These are phyloP conservation scores for Cyclopterus lumpus DNA, from an alignment of 2,797 vertebrate species.

Conservation along the genomic window DNA sequence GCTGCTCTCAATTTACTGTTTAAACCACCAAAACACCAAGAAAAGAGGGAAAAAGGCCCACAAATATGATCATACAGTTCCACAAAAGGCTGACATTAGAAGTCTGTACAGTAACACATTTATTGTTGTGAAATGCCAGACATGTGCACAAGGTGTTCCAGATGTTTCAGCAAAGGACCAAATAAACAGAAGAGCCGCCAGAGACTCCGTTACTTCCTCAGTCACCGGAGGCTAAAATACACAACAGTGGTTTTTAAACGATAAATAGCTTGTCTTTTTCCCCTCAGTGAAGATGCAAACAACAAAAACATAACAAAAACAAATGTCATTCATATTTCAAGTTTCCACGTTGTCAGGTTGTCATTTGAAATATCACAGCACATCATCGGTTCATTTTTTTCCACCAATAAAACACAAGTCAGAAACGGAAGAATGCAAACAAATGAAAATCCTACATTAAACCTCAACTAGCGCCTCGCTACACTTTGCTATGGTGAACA, in stretches of 20 bases:
- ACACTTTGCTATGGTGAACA: slow-evolving; percentile 65
- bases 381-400: slow-evolving; percentile 66
- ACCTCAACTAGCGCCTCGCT: slow-evolving; percentile 55
- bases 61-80: too few relatives aligned
- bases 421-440: slow-evolving; percentile 62
- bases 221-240: slow-evolving; percentile 45
- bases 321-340: slow-evolving; percentile 67
- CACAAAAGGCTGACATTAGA: too few relatives aligned
- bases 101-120: too few relatives aligned
- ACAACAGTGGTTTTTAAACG: slow-evolving; percentile 69
- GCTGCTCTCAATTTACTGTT: slow-evolving; percentile 1
- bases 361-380: slow-evolving; percentile 69
- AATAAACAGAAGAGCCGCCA: slow-evolving; percentile 17
- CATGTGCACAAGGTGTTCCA: not conserved
- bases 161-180: slow-evolving; percentile 27
- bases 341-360: slow-evolving; percentile 55
- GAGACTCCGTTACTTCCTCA: slow-evolving; percentile 24
- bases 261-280: slow-evolving; percentile 67
- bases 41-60: not conserved
- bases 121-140: slow-evolving; percentile 12
- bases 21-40: not conserved
- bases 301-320: slow-evolving; percentile 16
- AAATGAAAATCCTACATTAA: slow-evolving; percentile 64
- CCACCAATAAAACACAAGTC: slow-evolving; percentile 54
- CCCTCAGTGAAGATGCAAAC: slow-evolving; percentile 31